A percentile compares a stretch with the other conserved stretches of the same genome.
Evolutionary conservation across 1,140 invertebrate genomes (phyloP).

Genomic region (Argopecten irradians): DNA sequence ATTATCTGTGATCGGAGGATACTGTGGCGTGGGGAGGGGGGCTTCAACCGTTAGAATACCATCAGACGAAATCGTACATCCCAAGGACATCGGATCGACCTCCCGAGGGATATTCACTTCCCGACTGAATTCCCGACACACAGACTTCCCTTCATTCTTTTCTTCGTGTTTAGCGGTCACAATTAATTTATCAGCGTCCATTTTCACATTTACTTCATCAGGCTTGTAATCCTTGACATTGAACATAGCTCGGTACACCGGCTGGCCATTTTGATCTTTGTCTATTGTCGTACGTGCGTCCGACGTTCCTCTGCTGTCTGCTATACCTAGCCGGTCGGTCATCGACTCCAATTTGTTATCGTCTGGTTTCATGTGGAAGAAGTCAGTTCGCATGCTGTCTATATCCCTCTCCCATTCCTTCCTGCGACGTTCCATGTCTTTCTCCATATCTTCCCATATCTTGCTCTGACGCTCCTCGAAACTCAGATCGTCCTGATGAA

Average conservation of each 20-base stretch:
- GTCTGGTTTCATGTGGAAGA: constrained; percentile 71
- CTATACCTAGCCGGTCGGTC: constrained; percentile 56
- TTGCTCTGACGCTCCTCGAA: constrained; percentile 73
- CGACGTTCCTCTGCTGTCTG: constrained; percentile 42
- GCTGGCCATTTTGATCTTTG: constrained; percentile 67
- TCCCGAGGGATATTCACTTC: constrained; percentile 72
- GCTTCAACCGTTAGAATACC: constrained; percentile 73
- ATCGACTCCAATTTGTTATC: constrained; percentile 56
- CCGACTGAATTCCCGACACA: constrained; percentile 72
- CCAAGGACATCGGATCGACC: constrained; percentile 70
- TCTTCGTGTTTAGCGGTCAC: constrained; percentile 69
- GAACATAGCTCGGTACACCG: constrained; percentile 68
- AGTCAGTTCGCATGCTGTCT: constrained; percentile 74
- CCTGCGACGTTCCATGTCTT: constrained; percentile 72
- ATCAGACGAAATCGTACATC: constrained; percentile 72
- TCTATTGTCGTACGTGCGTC: constrained; percentile 63
- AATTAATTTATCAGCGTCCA: constrained; percentile 68
- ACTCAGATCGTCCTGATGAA: constrained; percentile 69
- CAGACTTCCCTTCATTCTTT: constrained; percentile 63
- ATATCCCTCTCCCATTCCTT: constrained; percentile 76
- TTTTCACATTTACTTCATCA: constrained; percentile 73
- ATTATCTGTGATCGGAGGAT: constrained; percentile 59
- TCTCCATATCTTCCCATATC: constrained; percentile 75
- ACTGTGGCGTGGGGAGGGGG: constrained; percentile 64
- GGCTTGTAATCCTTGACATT: constrained; percentile 71